phyloP scores from a whole-genome alignment of 64 coral and sea anemone genomes.

The Montipora cactus region DNA sequence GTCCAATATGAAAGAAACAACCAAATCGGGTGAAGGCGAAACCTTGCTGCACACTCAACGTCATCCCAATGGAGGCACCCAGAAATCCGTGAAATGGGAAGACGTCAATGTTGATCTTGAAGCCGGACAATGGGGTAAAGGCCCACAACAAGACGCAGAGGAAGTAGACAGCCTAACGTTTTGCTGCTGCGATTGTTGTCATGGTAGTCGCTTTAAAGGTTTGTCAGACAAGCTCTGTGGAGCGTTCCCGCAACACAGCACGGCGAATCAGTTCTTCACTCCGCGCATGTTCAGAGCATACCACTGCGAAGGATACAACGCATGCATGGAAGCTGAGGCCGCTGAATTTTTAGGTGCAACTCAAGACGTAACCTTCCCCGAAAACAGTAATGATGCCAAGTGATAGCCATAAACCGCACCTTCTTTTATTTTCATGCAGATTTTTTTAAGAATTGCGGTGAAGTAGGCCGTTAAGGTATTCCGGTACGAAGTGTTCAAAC shows the following conservation, averaged over 20 bases:
- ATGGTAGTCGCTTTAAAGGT: not conserved
- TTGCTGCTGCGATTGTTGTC: conserved; percentile 84
- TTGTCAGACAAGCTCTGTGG: conserved; percentile 29
- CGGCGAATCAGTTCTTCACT: conserved; percentile 76
- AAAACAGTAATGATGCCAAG: not conserved
- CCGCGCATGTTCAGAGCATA: conserved; percentile 66
- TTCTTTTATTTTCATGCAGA: too few species aligned
- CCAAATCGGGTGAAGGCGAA: too few species aligned
- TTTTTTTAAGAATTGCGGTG: too few species aligned
- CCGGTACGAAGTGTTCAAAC: too few species aligned
- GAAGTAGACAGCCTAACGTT: conserved; percentile 73
- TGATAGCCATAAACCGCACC: too few species aligned
- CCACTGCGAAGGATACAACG: conserved; percentile 76
- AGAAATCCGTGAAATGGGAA: conserved; percentile 42
- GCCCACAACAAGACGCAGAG: conserved; percentile 52
- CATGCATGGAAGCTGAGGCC: conserved; percentile 58
- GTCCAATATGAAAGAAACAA: too few species aligned
- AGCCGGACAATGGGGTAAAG: conserved; percentile 66
- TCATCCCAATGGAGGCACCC: not conserved
- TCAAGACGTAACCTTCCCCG: not conserved
- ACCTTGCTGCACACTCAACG: too few species aligned
- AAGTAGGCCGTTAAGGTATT: too few species aligned
- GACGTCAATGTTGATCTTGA: conserved; percentile 49
- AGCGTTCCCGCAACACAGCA: conserved; percentile 57
- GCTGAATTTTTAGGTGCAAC: conserved; percentile 42